Percentiles rank a stretch among this genome's conserved stretches.
Conservation (phyloP, 2,797 vertebrate species). For the Thunnus albacares region DNA sequence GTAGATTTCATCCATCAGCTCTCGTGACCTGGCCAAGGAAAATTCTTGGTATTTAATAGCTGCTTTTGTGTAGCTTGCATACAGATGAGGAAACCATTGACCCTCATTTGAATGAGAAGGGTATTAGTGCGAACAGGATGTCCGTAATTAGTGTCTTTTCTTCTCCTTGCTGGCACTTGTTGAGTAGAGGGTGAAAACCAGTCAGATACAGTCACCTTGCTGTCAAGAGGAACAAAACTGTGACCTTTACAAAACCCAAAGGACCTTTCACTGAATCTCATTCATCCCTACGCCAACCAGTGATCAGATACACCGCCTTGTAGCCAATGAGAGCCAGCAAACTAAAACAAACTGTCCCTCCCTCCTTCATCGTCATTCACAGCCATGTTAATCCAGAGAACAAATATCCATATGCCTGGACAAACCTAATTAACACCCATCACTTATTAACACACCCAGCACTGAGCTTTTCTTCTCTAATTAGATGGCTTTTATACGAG, state of each 20-base stretch:
- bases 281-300: constrained; percentile 28
- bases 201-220: constrained; percentile 35
- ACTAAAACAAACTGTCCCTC: background rate
- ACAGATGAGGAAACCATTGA: constrained; percentile 52
- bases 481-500: constrained; percentile 65
- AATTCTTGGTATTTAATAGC: constrained; percentile 45
- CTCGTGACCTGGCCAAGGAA: constrained; percentile 23
- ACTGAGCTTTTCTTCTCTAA: constrained; percentile 63
- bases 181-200: constrained; percentile 41
- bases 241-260: constrained; percentile 62
- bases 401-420: constrained; percentile 75
- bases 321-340: constrained; percentile 30
- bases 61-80: constrained; percentile 47
- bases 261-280: constrained; percentile 44
- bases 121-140: constrained; percentile 49
- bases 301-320: background rate
- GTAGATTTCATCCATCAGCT: constrained; percentile 50
- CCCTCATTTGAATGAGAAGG: constrained; percentile 67
- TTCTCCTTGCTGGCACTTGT: constrained; percentile 47
- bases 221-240: constrained; percentile 52
- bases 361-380: constrained; percentile 38
- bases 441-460: constrained; percentile 68
- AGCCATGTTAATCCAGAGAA: constrained; percentile 59
- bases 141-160: constrained; percentile 67
- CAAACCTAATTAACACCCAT: constrained; percentile 77